Evolutionary conservation across 2,888 invertebrate genomes (phyloP).

Genomic region (Ypsolopha scabrella): DNA sequence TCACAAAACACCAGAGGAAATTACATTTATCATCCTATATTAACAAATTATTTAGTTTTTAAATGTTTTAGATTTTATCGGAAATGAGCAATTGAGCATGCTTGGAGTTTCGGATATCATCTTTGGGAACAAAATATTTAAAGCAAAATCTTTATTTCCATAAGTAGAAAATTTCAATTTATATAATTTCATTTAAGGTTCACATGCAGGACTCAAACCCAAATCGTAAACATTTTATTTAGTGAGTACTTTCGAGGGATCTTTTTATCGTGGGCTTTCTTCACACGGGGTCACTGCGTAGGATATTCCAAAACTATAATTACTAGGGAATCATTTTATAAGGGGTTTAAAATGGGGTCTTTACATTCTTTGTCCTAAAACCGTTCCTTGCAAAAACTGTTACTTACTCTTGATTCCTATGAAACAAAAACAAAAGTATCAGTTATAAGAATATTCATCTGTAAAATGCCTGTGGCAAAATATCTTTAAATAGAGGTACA

Average conservation of each 20-base stretch:
- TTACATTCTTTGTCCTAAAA: conserved; percentile 37
- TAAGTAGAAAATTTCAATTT: not conserved
- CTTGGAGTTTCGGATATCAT: too few relatives aligned
- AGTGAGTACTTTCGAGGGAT: not conserved
- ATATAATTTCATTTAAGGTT: not conserved
- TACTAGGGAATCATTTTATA: not conserved
- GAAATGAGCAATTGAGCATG: too few relatives aligned
- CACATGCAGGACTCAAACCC: not conserved
- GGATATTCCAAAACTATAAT: not conserved
- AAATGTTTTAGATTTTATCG: too few relatives aligned
- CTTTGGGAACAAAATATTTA: too few relatives aligned
- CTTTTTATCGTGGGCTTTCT: not conserved
- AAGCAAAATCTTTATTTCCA: too few relatives aligned
- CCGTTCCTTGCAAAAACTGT: conserved; percentile 22
- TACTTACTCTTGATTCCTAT: conserved; percentile 72
- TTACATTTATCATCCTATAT: too few relatives aligned
- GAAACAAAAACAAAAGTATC: conserved; percentile 55
- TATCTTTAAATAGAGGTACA: not conserved
- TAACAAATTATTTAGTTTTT: too few relatives aligned
- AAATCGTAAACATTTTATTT: not conserved
- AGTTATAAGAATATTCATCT: not conserved
- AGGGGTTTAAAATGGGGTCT: conserved; percentile 27
- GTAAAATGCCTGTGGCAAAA: not conserved
- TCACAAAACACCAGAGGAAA: too few relatives aligned
- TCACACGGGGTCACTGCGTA: not conserved